A percentile compares a stretch with the other conserved stretches of the same genome.
phyloP scores from a whole-genome alignment of 1,140 invertebrate species.

The Notospermus geniculatus region DNA sequence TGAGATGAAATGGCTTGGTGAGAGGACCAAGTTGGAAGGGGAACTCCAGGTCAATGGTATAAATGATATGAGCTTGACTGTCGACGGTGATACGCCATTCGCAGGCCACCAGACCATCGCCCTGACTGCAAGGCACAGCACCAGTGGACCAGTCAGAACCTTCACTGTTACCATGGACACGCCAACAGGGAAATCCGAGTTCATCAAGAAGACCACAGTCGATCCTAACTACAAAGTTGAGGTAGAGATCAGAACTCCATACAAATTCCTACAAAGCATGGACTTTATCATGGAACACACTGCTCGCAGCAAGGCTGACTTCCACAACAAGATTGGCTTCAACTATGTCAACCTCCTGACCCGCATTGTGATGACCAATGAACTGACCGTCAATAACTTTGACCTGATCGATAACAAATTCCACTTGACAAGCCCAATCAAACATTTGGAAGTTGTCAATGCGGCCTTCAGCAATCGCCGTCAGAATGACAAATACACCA shows the following conservation, averaged over 20 bases:
- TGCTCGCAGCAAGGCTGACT: neutral
- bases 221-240: neutral
- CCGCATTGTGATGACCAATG: slow-evolving; percentile 5
- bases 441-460: neutral
- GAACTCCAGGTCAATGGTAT: no score
- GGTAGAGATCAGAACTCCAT: neutral
- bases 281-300: neutral
- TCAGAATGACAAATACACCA: neutral
- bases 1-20: no score
- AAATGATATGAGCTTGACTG: no score
- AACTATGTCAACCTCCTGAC: neutral
- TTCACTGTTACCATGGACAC: no score
- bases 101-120: no score
- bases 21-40: no score
- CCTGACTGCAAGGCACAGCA: no score
- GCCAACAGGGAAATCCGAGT: no score
- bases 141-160: no score
- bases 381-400: neutral
- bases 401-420: neutral
- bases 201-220: no score
- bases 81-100: no score
- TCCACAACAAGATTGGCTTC: neutral
- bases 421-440: neutral
- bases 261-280: neutral
- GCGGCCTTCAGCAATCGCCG: neutral